Percentiles rank a stretch among this genome's conserved stretches.
Evolutionary conservation across 2,113 vertebrate species (phyloP).

Genomic region (Phodopus roborovskii): DNA sequence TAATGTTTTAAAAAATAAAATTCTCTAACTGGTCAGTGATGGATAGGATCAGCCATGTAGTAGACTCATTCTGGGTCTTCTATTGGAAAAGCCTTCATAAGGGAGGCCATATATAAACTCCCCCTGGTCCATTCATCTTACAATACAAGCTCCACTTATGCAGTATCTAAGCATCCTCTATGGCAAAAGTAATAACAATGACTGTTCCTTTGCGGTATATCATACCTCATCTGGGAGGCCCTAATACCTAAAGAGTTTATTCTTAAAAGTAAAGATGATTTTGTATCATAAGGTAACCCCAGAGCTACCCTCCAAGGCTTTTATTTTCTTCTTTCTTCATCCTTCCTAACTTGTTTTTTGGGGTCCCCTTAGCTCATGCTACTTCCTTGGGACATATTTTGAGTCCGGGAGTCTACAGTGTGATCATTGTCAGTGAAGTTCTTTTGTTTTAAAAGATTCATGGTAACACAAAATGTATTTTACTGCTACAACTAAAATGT

Average conservation of each 20-base stretch:
- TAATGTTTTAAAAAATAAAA: slow-evolving; percentile 54
- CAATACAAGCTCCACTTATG: background rate
- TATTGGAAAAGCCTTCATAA: slow-evolving; percentile 38
- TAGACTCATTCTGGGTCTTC: slow-evolving; percentile 36
- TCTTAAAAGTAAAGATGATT: slow-evolving; percentile 69
- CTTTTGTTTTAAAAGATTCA: slow-evolving; percentile 83
- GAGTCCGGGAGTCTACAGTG: slow-evolving; percentile 69
- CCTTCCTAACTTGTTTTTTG: slow-evolving; percentile 63
- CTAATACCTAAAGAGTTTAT: slow-evolving; percentile 68
- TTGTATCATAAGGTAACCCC: slow-evolving; percentile 70
- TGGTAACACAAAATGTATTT: slow-evolving; percentile 86
- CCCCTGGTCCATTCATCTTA: slow-evolving; percentile 13
- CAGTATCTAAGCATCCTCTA: slow-evolving; percentile 59
- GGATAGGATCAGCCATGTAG: slow-evolving; percentile 13
- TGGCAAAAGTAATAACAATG: slow-evolving; percentile 45
- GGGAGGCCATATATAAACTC: background rate
- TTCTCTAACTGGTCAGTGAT: slow-evolving; percentile 53
- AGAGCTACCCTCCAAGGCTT: slow-evolving; percentile 65
- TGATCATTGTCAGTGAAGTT: slow-evolving; percentile 81
- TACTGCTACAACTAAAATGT: slow-evolving; percentile 86
- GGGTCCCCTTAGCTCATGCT: slow-evolving; percentile 62
- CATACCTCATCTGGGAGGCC: slow-evolving; percentile 67
- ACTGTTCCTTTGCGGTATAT: slow-evolving; percentile 55
- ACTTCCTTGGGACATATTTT: slow-evolving; percentile 71
- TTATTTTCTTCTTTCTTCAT: slow-evolving; percentile 2